Conservation (phyloP, 2,888 invertebrate species). For the Acleris sparsana region DNA sequence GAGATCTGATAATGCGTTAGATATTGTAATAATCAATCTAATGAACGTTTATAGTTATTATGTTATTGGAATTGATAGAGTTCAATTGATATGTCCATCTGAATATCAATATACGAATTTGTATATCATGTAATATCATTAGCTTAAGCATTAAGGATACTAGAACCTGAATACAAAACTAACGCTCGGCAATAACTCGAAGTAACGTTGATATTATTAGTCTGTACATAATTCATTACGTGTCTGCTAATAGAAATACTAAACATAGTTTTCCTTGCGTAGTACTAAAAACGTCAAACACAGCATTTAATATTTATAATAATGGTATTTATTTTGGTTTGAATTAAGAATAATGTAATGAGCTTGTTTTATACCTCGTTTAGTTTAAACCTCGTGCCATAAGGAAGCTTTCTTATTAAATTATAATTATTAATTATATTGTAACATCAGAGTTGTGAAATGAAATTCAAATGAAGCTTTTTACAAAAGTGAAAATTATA, state of each 20-base stretch:
- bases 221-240: constrained; percentile 39
- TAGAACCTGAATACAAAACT: constrained; percentile 60
- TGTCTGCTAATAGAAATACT: constrained; percentile 20
- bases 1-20: constrained; percentile 51
- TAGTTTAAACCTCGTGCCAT: constrained; percentile 76
- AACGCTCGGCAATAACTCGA: constrained; percentile 81
- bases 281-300: constrained; percentile 12
- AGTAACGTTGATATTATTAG: constrained; percentile 50
- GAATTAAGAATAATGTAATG: constrained; percentile 40
- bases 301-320: constrained; percentile 21
- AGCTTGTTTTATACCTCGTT: constrained; percentile 48
- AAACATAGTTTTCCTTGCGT: constrained; percentile 20
- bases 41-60: constrained; percentile 62
- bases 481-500: constrained; percentile 65
- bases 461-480: constrained; percentile 72
- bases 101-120: constrained; percentile 81
- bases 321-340: constrained; percentile 41
- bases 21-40: constrained; percentile 57
- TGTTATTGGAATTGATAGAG: constrained; percentile 71
- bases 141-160: constrained; percentile 62
- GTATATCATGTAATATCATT: constrained; percentile 78
- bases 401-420: constrained; percentile 60
- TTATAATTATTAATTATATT: constrained; percentile 48
- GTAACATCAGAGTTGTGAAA: constrained; percentile 80
- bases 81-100: constrained; percentile 77